Percentiles rank a stretch among this genome's conserved stretches.
These are phyloP conservation scores for Rhynchotus rufescens DNA, from an alignment of 2,797 vertebrate species.

Conservation along the genomic window DNA sequence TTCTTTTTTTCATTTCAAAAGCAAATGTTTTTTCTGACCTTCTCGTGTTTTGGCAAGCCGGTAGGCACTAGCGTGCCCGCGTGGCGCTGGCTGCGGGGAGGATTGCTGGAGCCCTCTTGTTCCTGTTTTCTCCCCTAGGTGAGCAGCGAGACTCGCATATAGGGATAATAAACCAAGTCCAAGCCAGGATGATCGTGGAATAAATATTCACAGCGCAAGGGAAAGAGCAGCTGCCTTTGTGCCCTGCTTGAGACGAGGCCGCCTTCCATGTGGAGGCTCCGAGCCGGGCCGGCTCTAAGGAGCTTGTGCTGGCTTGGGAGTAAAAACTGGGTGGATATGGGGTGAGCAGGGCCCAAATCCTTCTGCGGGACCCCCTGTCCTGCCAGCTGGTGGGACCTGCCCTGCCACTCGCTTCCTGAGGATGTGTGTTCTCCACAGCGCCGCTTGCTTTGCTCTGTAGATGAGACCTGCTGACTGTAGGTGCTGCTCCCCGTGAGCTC, in stretches of 20 bases:
- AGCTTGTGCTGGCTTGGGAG: constrained; percentile 14
- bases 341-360: not conserved
- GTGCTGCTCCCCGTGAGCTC: not conserved
- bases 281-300: not conserved
- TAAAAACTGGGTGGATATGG: too few relatives aligned
- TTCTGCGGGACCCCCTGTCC: not conserved
- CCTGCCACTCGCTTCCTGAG: not conserved
- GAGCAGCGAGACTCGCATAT: not conserved
- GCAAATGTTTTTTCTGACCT: constrained; percentile 85
- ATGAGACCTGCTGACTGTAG: not conserved
- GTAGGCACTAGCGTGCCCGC: constrained; percentile 77
- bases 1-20: constrained; percentile 86
- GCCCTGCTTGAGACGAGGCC: not conserved
- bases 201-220: constrained; percentile 41
- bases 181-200: constrained; percentile 11
- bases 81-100: constrained; percentile 67
- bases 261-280: not conserved
- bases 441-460: not conserved
- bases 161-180: constrained; percentile 43
- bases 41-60: constrained; percentile 74
- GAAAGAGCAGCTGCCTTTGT: constrained; percentile 26
- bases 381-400: not conserved
- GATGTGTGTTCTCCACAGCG: accelerated
- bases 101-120: constrained; percentile 17
- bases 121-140: constrained; percentile 20